Conservation (phyloP, 1,140 invertebrate species). For the Apis dorsata region DNA sequence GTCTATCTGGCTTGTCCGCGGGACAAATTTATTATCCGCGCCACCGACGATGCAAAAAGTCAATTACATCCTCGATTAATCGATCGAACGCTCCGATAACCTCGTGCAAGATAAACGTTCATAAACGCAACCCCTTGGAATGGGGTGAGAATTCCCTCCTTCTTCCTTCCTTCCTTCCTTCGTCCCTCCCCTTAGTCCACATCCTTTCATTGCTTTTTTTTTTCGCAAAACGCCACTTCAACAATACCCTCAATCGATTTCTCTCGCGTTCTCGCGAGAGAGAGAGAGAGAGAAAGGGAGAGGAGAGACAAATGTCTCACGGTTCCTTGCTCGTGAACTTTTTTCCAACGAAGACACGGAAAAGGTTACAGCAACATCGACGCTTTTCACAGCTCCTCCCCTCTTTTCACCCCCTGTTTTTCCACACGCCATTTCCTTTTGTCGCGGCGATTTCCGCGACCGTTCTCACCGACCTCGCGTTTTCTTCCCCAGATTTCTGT, state of each 20-base stretch:
- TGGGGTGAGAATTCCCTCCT: not conserved
- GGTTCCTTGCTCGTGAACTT: constrained; percentile 55
- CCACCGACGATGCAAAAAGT: constrained; percentile 36
- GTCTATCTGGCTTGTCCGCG: constrained; percentile 4
- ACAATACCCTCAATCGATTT: constrained; percentile 56
- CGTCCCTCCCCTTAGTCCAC: no score
- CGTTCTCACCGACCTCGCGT: not conserved
- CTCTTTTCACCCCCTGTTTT: not conserved
- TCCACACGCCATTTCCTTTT: constrained; percentile 18
- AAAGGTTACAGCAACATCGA: constrained; percentile 52
- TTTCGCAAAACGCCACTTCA: constrained; percentile 30
- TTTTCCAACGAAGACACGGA: constrained; percentile 47
- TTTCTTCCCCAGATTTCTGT: constrained; percentile 28
- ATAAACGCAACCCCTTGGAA: not conserved
- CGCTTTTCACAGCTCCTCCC: constrained; percentile 1
- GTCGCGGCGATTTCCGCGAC: constrained; percentile 19
- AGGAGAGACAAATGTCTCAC: constrained; percentile 57
- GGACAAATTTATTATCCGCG: constrained; percentile 44
- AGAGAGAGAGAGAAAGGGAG: constrained; percentile 55
- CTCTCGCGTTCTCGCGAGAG: constrained; percentile 36
- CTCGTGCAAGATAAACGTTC: constrained; percentile 29
- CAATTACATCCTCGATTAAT: constrained; percentile 45
- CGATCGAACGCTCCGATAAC: constrained; percentile 2
- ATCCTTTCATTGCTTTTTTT: not conserved
- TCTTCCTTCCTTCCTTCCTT: not conserved